Base-by-base conservation (phyloP, 2,888 invertebrate genomes). In the Thyatira batis region DNA sequence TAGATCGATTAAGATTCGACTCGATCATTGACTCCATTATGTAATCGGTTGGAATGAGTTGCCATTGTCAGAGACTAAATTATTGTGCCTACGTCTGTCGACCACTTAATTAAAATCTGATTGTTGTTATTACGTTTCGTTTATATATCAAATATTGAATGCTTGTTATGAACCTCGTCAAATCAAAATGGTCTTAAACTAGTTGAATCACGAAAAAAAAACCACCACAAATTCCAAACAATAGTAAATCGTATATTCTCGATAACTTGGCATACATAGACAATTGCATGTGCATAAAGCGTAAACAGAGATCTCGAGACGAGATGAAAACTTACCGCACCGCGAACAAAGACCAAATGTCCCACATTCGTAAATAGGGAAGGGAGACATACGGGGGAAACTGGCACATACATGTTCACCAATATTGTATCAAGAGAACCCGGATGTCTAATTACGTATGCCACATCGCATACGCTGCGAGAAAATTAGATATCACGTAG, bases 31-130 rank as follows among this genome's bases (percentile, higher is more conserved):
- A 48, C 55, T 53, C 45, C 48, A 59, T 59, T 50, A 56, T 27
- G 49, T 46, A 52, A 49, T 53, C 49, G 53, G 51, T 56, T 53
- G 21, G 51, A 45, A 52, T 48, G 50, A 55, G 51, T 48, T 28
- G 39, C 49, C 50, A 58, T 71, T 70, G 69, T 70, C 28, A 27
- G 48, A 8, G 27, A 48, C 13, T 57, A 58, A 71, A 69, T 62
- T 55, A 61, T 60, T 55, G n/a, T n/a, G n/a, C n/a, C 61, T 60
- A 57, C 48, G 57, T 49, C 61, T 45, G 55, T 55, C 54, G 50
- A 54, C 53, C 54, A 61, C 55, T 63, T 67, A 67, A 71, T 71
- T 73, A 71, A 67, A 73, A 74, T 60, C 60, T 50, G 65, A 75
- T 75, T 61, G 63, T 53, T 45, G 55, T 54, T 58, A 66, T 65